Conservation (phyloP, 2,113 vertebrate genomes). For the Poeciliopsis prolifica region DNA sequence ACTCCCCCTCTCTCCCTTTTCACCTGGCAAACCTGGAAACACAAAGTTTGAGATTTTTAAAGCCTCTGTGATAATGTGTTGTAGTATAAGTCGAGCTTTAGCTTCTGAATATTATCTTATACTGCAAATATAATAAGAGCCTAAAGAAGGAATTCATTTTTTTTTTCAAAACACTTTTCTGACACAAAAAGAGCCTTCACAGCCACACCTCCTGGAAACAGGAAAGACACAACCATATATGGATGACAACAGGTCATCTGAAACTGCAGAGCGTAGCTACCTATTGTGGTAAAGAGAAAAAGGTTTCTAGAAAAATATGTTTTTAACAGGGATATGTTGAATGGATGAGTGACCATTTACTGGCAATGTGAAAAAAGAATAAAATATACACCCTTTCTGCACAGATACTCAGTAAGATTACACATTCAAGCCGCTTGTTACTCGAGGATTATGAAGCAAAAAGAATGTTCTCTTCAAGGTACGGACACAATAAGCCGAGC, state of each 20-base stretch:
- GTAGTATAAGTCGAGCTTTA: neutral
- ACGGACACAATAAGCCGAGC: neutral
- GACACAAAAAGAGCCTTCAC: neutral
- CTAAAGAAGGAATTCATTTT: neutral
- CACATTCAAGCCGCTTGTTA: too few species aligned
- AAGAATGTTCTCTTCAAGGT: neutral
- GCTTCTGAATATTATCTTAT: neutral
- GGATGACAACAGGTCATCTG: neutral
- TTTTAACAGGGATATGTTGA: too few species aligned
- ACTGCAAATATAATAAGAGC: neutral
- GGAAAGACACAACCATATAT: neutral
- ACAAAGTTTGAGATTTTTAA: conserved; percentile 2
- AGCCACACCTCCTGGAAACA: neutral
- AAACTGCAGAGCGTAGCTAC: too few species aligned
- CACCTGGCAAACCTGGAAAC: conserved; percentile 59
- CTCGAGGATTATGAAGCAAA: neutral
- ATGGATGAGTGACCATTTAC: too few species aligned
- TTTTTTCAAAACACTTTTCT: neutral
- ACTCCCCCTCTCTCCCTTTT: conserved; percentile 69
- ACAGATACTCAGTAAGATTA: too few species aligned
- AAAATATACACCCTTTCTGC: too few species aligned
- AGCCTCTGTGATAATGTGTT: neutral
- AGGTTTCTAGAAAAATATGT: too few species aligned
- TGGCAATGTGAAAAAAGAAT: too few species aligned
- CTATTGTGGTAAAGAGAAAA: too few species aligned